phyloP scores from a whole-genome alignment of 2,888 invertebrate species.

The Quadroppia sp. region DNA sequence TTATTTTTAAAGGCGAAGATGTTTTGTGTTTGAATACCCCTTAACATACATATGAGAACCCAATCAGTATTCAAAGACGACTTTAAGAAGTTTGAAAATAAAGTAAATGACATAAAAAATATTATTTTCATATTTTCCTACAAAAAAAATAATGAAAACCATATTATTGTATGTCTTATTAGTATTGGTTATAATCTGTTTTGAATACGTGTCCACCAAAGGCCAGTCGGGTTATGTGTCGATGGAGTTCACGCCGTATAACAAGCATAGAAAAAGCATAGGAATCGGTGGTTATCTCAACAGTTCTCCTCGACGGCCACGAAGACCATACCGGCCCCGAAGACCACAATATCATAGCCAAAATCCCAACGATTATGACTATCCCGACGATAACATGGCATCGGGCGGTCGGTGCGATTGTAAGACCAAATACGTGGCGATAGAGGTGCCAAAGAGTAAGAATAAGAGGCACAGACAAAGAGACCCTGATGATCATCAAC shows the following conservation, averaged over 20 bases:
- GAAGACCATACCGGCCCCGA: not conserved
- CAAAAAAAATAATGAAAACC: too few species aligned
- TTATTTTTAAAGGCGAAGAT: too few species aligned
- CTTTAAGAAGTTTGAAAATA: too few species aligned
- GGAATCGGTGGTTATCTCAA: slow-evolving; percentile 18
- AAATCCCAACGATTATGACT: not conserved
- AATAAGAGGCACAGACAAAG: not conserved
- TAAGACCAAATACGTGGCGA: slow-evolving; percentile 28
- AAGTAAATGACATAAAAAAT: too few species aligned
- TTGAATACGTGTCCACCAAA: not conserved
- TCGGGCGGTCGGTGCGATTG: slow-evolving; percentile 10
- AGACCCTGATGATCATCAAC: not conserved
- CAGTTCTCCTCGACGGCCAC: not conserved
- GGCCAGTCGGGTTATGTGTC: not conserved
- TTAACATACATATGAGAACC: too few species aligned
- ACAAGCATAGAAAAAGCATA: not conserved
- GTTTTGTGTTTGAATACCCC: too few species aligned
- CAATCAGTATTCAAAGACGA: too few species aligned
- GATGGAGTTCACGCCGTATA: slow-evolving; percentile 8
- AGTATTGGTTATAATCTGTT: not conserved
- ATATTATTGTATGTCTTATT: not conserved
- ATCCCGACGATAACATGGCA: not conserved
- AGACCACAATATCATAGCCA: not conserved
- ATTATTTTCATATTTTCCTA: too few species aligned
- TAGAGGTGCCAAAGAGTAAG: slow-evolving; percentile 9